phyloP scores from a whole-genome alignment of 1,140 invertebrate genomes.

The Asbolus verrucosus region DNA sequence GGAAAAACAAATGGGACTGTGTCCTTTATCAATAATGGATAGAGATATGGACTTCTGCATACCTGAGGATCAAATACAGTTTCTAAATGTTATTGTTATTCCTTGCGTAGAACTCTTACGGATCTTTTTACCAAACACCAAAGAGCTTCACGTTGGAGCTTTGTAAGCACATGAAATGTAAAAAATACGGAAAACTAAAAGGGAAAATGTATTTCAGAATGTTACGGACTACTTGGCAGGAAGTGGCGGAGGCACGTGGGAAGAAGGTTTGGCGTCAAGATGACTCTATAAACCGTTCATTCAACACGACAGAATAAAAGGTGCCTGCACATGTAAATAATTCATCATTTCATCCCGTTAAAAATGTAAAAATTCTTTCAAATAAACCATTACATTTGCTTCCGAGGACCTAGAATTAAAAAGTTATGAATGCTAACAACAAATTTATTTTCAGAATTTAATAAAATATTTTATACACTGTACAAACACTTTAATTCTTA shows the following conservation, averaged over 20 bases:
- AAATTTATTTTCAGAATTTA: too few species aligned
- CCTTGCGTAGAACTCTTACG: slow-evolving; percentile 68
- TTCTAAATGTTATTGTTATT: slow-evolving; percentile 69
- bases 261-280: slow-evolving; percentile 28
- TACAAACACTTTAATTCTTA: too few species aligned
- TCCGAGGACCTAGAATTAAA: too few species aligned
- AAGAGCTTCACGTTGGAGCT: slow-evolving; percentile 53
- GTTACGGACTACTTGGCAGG: slow-evolving; percentile 6
- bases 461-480: too few species aligned
- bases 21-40: slow-evolving; percentile 71
- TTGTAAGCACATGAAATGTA: slow-evolving; percentile 44
- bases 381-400: too few species aligned
- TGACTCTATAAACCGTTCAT: slow-evolving; percentile 3
- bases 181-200: neutral
- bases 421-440: too few species aligned
- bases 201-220: neutral
- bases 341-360: too few species aligned
- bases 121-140: slow-evolving; percentile 65
- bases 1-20: slow-evolving; percentile 69
- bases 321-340: neutral
- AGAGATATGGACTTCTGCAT: slow-evolving; percentile 66
- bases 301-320: too few species aligned
- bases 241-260: neutral
- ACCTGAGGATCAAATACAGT: slow-evolving; percentile 71
- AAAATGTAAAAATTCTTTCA: too few species aligned